A percentile compares a stretch with the other conserved stretches of the same genome.
These are phyloP conservation scores for Sebastes taczanowskii DNA, from an alignment of 2,797 vertebrate genomes.

Conservation along the genomic window DNA sequence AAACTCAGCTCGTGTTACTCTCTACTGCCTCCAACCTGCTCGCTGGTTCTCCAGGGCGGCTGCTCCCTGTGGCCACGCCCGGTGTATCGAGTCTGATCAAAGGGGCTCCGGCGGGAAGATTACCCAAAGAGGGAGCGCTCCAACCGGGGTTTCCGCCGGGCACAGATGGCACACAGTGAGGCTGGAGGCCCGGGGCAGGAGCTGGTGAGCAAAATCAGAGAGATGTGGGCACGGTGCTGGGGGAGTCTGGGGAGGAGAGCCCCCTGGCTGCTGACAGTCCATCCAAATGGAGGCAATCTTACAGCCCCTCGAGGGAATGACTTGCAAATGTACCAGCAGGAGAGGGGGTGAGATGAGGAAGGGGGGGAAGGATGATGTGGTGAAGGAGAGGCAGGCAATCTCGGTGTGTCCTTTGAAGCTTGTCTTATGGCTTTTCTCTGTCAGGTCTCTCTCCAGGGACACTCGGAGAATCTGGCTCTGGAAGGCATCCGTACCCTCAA, in stretches of 20 bases:
- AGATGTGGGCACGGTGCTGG: slow-evolving; percentile 42
- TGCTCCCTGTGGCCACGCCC: slow-evolving; percentile 43
- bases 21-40: not conserved
- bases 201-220: slow-evolving; percentile 56
- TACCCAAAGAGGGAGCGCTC: slow-evolving; percentile 45
- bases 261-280: slow-evolving; percentile 58
- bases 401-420: slow-evolving; percentile 78
- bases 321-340: slow-evolving; percentile 67
- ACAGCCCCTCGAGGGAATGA: slow-evolving; percentile 64
- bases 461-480: slow-evolving; percentile 45
- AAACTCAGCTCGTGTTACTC: not conserved
- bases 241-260: slow-evolving; percentile 49
- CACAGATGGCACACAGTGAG: slow-evolving; percentile 70
- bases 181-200: slow-evolving; percentile 54
- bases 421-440: slow-evolving; percentile 80
- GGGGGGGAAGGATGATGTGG: slow-evolving; percentile 28
- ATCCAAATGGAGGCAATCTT: slow-evolving; percentile 74
- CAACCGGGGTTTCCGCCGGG: slow-evolving; percentile 49
- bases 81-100: slow-evolving; percentile 66
- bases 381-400: slow-evolving; percentile 72
- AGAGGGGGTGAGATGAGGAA: slow-evolving; percentile 1
- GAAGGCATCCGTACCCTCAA: slow-evolving; percentile 52
- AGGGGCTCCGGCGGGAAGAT: slow-evolving; percentile 52
- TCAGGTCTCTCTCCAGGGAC: slow-evolving; percentile 73
- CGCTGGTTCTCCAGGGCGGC: slow-evolving; percentile 17